A percentile compares a stretch with the other conserved stretches of the same genome.
phyloP scores from a whole-genome alignment of 2,113 vertebrate genomes.

The Callospermophilus lateralis region DNA sequence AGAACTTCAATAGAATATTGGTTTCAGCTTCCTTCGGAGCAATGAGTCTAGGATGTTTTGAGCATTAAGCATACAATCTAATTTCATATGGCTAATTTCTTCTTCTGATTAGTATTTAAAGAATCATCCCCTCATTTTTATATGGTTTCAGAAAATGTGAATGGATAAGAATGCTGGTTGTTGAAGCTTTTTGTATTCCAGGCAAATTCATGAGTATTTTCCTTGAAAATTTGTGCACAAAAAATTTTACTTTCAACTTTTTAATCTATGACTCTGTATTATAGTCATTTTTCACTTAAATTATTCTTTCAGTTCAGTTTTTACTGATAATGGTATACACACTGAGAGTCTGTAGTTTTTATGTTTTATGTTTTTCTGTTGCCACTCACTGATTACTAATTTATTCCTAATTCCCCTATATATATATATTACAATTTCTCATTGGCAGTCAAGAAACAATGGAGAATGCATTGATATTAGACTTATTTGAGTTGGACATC shows the following conservation, averaged over 20 bases:
- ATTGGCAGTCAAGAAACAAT: background rate
- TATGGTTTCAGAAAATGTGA: background rate
- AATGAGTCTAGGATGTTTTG: background rate
- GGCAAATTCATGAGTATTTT: background rate
- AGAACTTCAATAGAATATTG: background rate
- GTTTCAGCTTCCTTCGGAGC: background rate
- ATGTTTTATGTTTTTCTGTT: background rate
- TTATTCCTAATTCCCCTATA: background rate
- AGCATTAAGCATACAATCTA: background rate
- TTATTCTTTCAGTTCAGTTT: background rate
- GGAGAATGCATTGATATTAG: background rate
- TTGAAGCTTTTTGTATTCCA: background rate
- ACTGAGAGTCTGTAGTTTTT: conserved; percentile 4
- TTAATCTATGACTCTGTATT: conserved; percentile 22
- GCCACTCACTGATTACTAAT: background rate
- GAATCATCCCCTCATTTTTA: background rate
- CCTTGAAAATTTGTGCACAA: background rate
- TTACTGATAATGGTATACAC: background rate
- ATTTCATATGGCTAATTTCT: background rate
- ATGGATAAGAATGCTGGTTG: background rate
- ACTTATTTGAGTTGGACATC: background rate
- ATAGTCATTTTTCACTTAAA: conserved; percentile 1
- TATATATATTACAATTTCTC: background rate
- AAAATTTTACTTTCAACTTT: conserved; percentile 30
- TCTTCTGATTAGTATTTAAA: background rate